Evolutionary conservation across 2,888 invertebrate species (phyloP).

Genomic region (Myopa testacea): DNA sequence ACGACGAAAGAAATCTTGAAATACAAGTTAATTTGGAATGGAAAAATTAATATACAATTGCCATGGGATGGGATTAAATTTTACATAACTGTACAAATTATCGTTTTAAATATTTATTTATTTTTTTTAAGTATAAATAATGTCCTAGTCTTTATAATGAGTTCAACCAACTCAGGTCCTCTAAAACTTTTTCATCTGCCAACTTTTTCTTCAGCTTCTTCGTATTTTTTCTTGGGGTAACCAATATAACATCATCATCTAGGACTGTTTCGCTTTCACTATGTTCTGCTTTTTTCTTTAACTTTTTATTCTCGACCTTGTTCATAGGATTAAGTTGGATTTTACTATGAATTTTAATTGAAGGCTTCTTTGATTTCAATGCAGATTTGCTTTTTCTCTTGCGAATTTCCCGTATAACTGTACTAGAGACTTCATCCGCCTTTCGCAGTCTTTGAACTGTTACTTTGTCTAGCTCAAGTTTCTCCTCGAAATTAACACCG

Average conservation of each 20-base stretch:
- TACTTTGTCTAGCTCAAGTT: constrained; percentile 45
- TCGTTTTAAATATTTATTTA: too few relatives aligned
- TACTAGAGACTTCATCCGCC: constrained; percentile 45
- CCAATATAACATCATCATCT: background rate
- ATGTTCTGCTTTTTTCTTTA: constrained; percentile 46
- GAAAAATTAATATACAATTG: too few relatives aligned
- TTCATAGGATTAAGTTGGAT: background rate
- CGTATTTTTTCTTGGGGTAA: constrained; percentile 34
- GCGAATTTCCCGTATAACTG: constrained; percentile 37
- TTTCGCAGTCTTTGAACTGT: constrained; percentile 49
- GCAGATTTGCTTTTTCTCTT: constrained; percentile 1
- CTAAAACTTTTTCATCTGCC: constrained; percentile 39
- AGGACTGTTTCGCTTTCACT: constrained; percentile 32
- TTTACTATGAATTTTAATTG: constrained; percentile 27
- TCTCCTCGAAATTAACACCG: constrained; percentile 52
- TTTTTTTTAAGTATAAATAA: too few relatives aligned
- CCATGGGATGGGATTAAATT: too few relatives aligned
- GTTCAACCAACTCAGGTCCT: constrained; percentile 50
- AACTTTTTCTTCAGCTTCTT: constrained; percentile 40
- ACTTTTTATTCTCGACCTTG: constrained; percentile 44
- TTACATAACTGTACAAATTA: too few relatives aligned
- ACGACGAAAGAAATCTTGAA: too few relatives aligned
- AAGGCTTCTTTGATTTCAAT: constrained; percentile 18
- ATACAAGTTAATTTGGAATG: too few relatives aligned
- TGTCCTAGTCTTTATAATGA: too few relatives aligned